A percentile compares a stretch with the other conserved stretches of the same genome.
Evolutionary conservation across 1,140 invertebrate genomes (phyloP).

Genomic region (Brachystomella parvula): DNA sequence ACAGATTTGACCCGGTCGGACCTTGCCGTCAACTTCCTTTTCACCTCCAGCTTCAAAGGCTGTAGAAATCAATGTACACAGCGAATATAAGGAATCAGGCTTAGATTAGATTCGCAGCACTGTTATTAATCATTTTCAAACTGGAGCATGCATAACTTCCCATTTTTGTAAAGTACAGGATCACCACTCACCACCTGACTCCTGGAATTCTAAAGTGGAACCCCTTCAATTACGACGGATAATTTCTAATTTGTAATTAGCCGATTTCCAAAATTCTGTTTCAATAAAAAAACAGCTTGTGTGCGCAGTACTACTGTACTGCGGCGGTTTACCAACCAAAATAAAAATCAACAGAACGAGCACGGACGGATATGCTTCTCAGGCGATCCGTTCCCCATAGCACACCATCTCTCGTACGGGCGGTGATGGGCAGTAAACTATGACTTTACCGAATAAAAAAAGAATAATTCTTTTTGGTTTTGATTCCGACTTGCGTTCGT

Average conservation of each 20-base stretch:
- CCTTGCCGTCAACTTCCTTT: constrained; percentile 89
- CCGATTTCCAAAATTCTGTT: not conserved
- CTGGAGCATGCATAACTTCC: not conserved
- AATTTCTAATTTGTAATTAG: not conserved
- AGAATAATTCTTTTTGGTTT: no score
- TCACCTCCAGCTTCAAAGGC: constrained; percentile 95
- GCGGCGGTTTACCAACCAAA: no score
- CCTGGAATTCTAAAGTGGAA: no score
- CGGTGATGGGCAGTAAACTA: no score
- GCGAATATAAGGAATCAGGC: no score
- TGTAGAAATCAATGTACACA: constrained; percentile 44
- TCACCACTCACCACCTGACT: not conserved
- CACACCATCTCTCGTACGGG: no score
- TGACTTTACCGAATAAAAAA: no score
- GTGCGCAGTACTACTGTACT: not conserved
- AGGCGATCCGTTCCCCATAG: no score
- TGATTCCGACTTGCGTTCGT: no score
- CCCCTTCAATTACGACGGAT: not conserved
- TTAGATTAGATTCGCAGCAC: no score
- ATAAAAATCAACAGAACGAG: no score
- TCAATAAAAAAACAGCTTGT: not conserved
- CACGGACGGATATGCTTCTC: no score
- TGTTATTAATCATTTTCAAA: not conserved
- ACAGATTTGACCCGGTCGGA: constrained; percentile 97
- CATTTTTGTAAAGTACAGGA: not conserved